Evolutionary conservation across 1,140 invertebrate genomes (phyloP).

Genomic region (Drosophila albomicans): DNA sequence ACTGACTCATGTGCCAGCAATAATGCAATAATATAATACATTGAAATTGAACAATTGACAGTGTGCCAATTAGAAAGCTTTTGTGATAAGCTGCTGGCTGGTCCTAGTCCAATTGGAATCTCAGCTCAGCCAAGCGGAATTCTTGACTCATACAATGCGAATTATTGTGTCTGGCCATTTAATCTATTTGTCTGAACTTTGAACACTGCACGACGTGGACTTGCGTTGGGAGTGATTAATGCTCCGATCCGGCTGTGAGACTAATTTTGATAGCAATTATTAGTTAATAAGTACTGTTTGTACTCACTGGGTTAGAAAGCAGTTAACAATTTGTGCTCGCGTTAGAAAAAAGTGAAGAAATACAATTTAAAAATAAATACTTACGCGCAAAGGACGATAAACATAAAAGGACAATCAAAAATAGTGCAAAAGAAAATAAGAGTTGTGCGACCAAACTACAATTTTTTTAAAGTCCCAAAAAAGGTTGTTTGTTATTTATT

Average conservation of each 20-base stretch:
- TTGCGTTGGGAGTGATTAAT: conserved; percentile 32
- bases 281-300: conserved; percentile 21
- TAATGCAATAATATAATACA: too few species aligned
- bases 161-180: conserved; percentile 50
- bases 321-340: conserved; percentile 47
- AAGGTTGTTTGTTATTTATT: conserved; percentile 46
- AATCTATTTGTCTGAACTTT: conserved; percentile 53
- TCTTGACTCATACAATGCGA: conserved; percentile 67
- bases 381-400: conserved; percentile 51
- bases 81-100: conserved; percentile 27
- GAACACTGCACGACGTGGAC: conserved; percentile 32
- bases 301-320: conserved; percentile 19
- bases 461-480: conserved; percentile 9
- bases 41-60: too few species aligned
- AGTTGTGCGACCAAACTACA: conserved; percentile 36
- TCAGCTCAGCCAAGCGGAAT: conserved; percentile 14
- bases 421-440: conserved; percentile 28
- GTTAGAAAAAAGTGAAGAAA: conserved; percentile 11
- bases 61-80: neutral
- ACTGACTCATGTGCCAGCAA: neutral
- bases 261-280: conserved; percentile 38
- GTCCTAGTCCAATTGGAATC: conserved; percentile 15
- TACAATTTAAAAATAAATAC: conserved; percentile 37
- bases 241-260: neutral
- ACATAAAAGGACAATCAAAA: conserved; percentile 9